A percentile compares a stretch with the other conserved stretches of the same genome.
phyloP scores from a whole-genome alignment of 2,888 invertebrate species.

The Ectobius pallidus region DNA sequence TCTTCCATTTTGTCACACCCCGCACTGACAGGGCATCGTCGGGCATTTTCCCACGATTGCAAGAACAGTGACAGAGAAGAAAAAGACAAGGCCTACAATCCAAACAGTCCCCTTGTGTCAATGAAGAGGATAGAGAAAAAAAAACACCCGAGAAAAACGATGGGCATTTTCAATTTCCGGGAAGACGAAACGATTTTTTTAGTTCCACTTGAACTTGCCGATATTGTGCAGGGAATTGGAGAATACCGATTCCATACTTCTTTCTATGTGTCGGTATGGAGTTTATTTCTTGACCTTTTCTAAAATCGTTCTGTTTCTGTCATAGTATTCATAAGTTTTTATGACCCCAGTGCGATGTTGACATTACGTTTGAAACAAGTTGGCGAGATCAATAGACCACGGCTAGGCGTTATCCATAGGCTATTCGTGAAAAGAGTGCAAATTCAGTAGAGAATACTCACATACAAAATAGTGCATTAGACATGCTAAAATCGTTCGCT shows the following conservation, averaged over 20 bases:
- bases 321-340: too few species aligned
- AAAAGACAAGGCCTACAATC: not conserved
- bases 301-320: not conserved
- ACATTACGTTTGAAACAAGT: too few species aligned
- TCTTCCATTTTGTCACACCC: conserved; percentile 37
- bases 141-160: not conserved
- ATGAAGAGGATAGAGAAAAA: not conserved
- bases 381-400: too few species aligned
- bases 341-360: too few species aligned
- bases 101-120: not conserved
- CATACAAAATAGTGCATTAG: too few species aligned
- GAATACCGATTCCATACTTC: not conserved
- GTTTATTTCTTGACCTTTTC: not conserved
- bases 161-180: not conserved
- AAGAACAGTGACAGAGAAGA: not conserved
- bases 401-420: too few species aligned
- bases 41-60: not conserved
- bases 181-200: not conserved
- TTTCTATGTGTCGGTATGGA: too few species aligned
- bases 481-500: too few species aligned
- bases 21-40: not conserved
- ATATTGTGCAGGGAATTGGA: not conserved
- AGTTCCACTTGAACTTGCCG: not conserved
- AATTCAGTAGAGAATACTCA: too few species aligned
- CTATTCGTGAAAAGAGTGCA: too few species aligned